Evolutionary conservation across 2,113 vertebrate species (phyloP).

Genomic region (Camarhynchus parvulus): DNA sequence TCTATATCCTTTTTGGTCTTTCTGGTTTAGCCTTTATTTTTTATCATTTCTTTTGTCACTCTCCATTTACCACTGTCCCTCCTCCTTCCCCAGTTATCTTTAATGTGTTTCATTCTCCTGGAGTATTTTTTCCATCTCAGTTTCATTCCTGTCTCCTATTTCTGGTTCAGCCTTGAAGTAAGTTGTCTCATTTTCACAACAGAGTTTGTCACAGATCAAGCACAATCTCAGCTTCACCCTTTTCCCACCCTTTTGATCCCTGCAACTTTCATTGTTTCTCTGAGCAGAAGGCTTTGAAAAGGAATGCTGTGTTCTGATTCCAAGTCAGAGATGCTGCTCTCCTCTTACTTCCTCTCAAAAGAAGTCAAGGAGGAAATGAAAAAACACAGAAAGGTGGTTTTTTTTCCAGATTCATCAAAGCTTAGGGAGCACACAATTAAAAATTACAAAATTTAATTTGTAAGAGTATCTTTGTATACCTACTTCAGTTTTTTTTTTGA

Average conservation of each 20-base stretch:
- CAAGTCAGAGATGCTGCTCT: not conserved
- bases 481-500: not conserved
- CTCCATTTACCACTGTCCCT: not conserved
- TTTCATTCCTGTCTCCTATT: not conserved
- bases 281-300: not conserved
- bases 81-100: not conserved
- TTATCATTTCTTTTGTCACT: not conserved
- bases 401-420: not conserved
- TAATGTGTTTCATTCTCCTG: not conserved
- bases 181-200: not conserved
- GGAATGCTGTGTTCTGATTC: not conserved
- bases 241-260: not conserved
- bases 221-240: not conserved
- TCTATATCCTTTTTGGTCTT: not conserved
- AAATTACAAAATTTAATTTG: not conserved
- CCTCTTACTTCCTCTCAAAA: not conserved
- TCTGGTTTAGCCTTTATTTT: not conserved
- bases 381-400: not conserved
- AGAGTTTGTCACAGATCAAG: not conserved
- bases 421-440: not conserved
- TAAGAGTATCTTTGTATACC: not conserved
- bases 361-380: not conserved
- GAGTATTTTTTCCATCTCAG: not conserved
- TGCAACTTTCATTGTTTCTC: not conserved
- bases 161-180: not conserved